Evolutionary conservation across 2,888 invertebrate genomes (phyloP).

Genomic region (Lamproptera curius): DNA sequence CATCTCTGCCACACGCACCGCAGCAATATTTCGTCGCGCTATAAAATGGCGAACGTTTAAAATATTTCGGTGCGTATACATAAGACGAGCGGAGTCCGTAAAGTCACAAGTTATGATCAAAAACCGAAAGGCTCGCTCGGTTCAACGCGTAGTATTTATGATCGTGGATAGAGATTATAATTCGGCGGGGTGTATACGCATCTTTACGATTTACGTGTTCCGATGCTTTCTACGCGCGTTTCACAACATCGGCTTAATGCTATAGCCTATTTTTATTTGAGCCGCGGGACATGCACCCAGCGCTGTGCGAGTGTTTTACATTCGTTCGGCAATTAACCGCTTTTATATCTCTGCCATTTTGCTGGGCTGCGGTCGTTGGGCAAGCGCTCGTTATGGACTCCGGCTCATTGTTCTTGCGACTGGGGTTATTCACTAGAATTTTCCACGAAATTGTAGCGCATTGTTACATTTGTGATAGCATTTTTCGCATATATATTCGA

Average conservation of each 20-base stretch:
- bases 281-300: slow-evolving; percentile 54
- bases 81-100: too few relatives aligned
- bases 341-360: slow-evolving; percentile 62
- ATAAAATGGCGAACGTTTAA: slow-evolving; percentile 18
- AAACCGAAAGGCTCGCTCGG: too few relatives aligned
- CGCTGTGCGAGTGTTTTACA: slow-evolving; percentile 60
- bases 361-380: slow-evolving; percentile 44
- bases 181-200: slow-evolving; percentile 20
- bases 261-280: slow-evolving; percentile 54
- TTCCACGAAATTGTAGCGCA: too few relatives aligned
- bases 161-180: neutral
- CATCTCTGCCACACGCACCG: neutral
- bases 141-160: too few relatives aligned
- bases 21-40: neutral
- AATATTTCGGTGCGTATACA: slow-evolving; percentile 24
- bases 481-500: too few relatives aligned
- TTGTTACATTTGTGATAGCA: too few relatives aligned
- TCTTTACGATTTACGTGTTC: slow-evolving; percentile 22
- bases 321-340: slow-evolving; percentile 61
- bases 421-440: too few relatives aligned
- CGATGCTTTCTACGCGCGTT: slow-evolving; percentile 18
- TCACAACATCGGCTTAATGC: slow-evolving; percentile 37
- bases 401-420: too few relatives aligned
- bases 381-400: slow-evolving; percentile 36
- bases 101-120: too few relatives aligned